Percentiles rank a stretch among this genome's conserved stretches.
phyloP scores from a whole-genome alignment of 2,888 invertebrate genomes.

The Acleris laterana region DNA sequence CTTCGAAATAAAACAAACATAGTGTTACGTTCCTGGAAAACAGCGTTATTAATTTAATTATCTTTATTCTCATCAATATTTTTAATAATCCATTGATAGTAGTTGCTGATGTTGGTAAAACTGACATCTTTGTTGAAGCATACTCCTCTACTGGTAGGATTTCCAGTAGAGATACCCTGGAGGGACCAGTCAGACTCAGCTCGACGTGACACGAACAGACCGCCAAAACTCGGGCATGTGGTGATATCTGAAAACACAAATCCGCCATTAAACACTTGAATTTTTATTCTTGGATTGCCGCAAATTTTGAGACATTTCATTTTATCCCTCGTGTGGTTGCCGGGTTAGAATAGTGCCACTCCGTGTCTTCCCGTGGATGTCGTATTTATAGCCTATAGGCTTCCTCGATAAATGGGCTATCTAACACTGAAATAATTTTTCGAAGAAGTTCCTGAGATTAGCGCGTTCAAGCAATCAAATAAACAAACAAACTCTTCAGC shows the following conservation, averaged over 20 bases:
- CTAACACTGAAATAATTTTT: no score
- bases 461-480: no score
- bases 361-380: no score
- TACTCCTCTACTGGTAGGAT: conserved; percentile 52
- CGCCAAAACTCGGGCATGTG: conserved; percentile 72
- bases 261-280: no score
- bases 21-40: neutral
- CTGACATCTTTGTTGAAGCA: conserved; percentile 59
- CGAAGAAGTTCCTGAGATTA: no score
- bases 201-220: conserved; percentile 54
- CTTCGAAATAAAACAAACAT: neutral
- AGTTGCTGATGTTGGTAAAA: conserved; percentile 56
- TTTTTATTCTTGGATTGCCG: neutral
- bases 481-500: no score
- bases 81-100: conserved; percentile 44
- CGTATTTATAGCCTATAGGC: no score
- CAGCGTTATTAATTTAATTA: neutral
- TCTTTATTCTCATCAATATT: conserved; percentile 46
- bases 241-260: conserved; percentile 57
- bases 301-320: no score
- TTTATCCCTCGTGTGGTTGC: no score
- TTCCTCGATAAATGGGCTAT: no score
- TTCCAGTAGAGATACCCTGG: conserved; percentile 59
- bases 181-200: conserved; percentile 55
- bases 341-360: no score